Percentiles rank a stretch among this genome's conserved stretches.
Conservation (phyloP, 2,113 vertebrate species). For the Myiopsitta monachus region DNA sequence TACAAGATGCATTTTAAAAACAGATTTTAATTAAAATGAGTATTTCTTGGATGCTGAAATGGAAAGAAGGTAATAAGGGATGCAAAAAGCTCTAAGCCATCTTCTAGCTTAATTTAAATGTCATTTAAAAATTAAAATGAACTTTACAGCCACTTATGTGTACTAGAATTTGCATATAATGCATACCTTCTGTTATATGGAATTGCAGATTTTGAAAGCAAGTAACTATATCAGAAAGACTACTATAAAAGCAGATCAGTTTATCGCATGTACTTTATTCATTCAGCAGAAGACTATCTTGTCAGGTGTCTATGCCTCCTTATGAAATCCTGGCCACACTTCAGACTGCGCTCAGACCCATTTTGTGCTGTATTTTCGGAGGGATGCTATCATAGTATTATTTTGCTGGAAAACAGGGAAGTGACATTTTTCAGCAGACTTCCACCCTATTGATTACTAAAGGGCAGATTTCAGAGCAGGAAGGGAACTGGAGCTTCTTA, state of each 20-base stretch:
- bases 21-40: slow-evolving; percentile 40
- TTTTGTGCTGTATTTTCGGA: background rate
- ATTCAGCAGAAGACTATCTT: background rate
- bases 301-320: background rate
- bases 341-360: background rate
- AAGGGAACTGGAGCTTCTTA: background rate
- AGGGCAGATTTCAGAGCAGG: background rate
- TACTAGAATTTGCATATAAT: background rate
- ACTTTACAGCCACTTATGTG: background rate
- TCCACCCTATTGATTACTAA: background rate
- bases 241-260: background rate
- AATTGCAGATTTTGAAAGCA: background rate
- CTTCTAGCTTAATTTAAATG: background rate
- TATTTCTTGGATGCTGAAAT: background rate
- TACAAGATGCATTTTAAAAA: slow-evolving; percentile 30
- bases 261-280: background rate
- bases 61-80: background rate
- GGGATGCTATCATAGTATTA: background rate
- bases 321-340: background rate
- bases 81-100: background rate
- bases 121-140: background rate
- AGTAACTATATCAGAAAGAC: background rate
- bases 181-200: background rate
- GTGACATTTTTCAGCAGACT: background rate
- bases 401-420: background rate